These are phyloP conservation scores for Petrolisthes cinctipes DNA, from an alignment of 2,888 invertebrate genomes.

Conservation along the genomic window DNA sequence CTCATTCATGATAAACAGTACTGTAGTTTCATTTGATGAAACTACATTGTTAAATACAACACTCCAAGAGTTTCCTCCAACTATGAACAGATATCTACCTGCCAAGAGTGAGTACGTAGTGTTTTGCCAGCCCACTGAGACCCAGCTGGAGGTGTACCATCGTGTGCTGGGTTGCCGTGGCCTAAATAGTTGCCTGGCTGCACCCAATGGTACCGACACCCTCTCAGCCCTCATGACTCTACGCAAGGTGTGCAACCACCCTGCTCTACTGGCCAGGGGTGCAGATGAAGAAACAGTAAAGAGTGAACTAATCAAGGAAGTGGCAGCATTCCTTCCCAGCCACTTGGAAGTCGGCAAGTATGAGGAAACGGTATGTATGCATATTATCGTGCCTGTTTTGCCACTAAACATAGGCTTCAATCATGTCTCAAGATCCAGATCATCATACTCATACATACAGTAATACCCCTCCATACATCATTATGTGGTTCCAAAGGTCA, in stretches of 20 bases:
- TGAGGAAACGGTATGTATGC: conserved; percentile 35
- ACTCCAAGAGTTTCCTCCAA: too few relatives aligned
- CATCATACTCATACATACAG: too few relatives aligned
- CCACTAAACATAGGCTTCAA: too few relatives aligned
- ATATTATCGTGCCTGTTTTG: not conserved
- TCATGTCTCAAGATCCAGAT: too few relatives aligned
- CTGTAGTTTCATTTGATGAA: too few relatives aligned
- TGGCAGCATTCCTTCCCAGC: conserved; percentile 32
- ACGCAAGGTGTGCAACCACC: conserved; percentile 79
- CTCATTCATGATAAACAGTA: too few relatives aligned
- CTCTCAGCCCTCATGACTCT: conserved; percentile 75
- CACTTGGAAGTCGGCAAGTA: conserved; percentile 21
- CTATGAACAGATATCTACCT: conserved; percentile 73
- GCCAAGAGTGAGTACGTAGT: conserved; percentile 78
- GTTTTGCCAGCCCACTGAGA: conserved; percentile 74
- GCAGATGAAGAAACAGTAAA: conserved; percentile 2
- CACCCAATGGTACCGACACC: conserved; percentile 70
- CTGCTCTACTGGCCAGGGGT: conserved; percentile 66
- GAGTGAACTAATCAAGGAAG: conserved; percentile 16
- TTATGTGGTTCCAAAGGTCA: too few relatives aligned
- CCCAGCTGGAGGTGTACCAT: conserved; percentile 74
- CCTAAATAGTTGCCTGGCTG: conserved; percentile 67
- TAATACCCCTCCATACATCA: too few relatives aligned
- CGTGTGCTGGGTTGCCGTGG: conserved; percentile 72
- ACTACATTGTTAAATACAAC: too few relatives aligned